These are phyloP conservation scores for Kryphioiulus occultus DNA, from an alignment of 2,888 invertebrate species.

Conservation along the genomic window DNA sequence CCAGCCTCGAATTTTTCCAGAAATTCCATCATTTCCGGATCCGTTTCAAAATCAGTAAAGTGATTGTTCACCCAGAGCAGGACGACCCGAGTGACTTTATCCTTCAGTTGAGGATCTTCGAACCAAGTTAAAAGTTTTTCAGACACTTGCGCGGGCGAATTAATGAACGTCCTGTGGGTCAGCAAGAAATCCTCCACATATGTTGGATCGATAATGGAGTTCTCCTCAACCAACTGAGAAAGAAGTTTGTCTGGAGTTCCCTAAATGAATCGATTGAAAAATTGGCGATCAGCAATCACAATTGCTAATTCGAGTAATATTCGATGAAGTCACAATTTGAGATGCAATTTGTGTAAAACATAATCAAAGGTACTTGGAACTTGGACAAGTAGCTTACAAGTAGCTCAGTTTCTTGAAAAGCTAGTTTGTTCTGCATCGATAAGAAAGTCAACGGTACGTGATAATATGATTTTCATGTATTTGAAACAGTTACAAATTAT, in stretches of 20 bases:
- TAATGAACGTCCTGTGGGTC: constrained; percentile 94
- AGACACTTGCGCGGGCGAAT: constrained; percentile 84
- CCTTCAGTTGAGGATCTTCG: constrained; percentile 71
- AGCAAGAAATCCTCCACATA: constrained; percentile 98
- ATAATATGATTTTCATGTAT: too few species aligned
- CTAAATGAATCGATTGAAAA: constrained; percentile 58
- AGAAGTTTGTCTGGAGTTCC: constrained; percentile 89
- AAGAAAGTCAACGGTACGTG: too few species aligned
- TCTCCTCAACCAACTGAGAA: constrained; percentile 93
- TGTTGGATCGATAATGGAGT: constrained; percentile 92
- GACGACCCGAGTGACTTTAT: constrained; percentile 81
- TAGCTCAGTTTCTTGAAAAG: too few species aligned
- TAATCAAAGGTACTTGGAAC: too few species aligned
- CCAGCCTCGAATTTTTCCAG: constrained; percentile 89
- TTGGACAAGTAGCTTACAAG: too few species aligned
- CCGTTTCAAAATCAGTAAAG: constrained; percentile 96
- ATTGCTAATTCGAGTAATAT: neutral
- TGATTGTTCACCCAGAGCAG: constrained; percentile 99
- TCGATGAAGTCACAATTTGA: too few species aligned
- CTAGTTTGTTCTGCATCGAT: too few species aligned
- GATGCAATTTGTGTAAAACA: too few species aligned
- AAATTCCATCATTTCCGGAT: constrained; percentile 95
- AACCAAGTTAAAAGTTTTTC: constrained; percentile 90
- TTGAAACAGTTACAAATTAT: too few species aligned
- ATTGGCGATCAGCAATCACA: constrained; percentile 16